Evolutionary conservation across 1,140 invertebrate genomes (phyloP).

Genomic region (Sarcophaga peregrina): DNA sequence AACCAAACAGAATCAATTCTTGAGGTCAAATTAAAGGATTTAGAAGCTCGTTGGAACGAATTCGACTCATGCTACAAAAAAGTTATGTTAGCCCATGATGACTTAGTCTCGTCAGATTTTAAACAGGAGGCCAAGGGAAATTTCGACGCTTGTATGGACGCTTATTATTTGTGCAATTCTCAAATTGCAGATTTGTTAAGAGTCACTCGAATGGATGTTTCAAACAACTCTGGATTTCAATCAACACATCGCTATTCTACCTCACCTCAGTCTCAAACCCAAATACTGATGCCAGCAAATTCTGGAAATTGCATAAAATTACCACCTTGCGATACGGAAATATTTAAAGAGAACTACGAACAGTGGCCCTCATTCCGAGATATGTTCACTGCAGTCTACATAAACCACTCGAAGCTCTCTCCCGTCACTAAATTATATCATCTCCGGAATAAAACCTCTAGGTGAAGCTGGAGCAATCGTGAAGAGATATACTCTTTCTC

Average conservation of each 20-base stretch:
- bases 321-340: slow-evolving; percentile 41
- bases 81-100: background rate
- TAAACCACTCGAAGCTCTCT: background rate
- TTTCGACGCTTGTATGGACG: background rate
- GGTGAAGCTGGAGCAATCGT: slow-evolving; percentile 4
- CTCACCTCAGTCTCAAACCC: background rate
- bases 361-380: slow-evolving; percentile 39
- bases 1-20: background rate
- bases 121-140: background rate
- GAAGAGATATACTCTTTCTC: slow-evolving; percentile 7
- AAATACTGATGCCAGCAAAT: background rate
- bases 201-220: background rate
- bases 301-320: slow-evolving; percentile 22
- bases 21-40: slow-evolving; percentile 12
- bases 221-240: background rate
- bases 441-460: background rate
- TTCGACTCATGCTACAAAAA: background rate
- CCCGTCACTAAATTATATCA: slow-evolving; percentile 14
- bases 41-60: background rate
- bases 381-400: slow-evolving; percentile 44
- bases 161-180: slow-evolving; percentile 1
- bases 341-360: background rate
- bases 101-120: background rate
- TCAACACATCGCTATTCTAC: background rate
- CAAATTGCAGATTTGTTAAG: background rate